A percentile compares a stretch with the other conserved stretches of the same genome.
These are phyloP conservation scores for Megathymus violae DNA, from an alignment of 1,140 invertebrate species.

Conservation along the genomic window DNA sequence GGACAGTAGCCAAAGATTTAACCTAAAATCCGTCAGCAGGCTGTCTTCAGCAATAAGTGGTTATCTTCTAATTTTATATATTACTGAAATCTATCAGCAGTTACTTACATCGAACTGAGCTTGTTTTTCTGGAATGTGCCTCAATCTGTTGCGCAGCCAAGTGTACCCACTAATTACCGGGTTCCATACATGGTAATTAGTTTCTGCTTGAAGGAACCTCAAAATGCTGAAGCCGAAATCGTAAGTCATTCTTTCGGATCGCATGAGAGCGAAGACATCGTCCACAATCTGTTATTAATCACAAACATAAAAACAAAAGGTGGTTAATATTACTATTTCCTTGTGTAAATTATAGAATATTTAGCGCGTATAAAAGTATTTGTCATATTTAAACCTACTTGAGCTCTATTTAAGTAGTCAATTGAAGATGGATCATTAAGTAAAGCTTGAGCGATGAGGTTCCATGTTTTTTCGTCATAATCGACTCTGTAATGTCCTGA, in stretches of 20 bases:
- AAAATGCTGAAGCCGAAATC: slow-evolving; percentile 84
- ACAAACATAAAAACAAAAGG: slow-evolving; percentile 4
- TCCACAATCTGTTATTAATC: slow-evolving; percentile 85
- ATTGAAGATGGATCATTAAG: slow-evolving; percentile 57
- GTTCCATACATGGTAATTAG: slow-evolving; percentile 87
- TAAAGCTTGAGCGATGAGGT: slow-evolving; percentile 81
- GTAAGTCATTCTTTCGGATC: slow-evolving; percentile 76
- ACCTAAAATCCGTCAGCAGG: too few relatives aligned
- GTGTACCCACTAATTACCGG: slow-evolving; percentile 85
- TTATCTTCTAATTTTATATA: too few relatives aligned
- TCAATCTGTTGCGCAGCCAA: slow-evolving; percentile 79
- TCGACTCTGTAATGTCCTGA: slow-evolving; percentile 91
- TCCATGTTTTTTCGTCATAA: slow-evolving; percentile 89
- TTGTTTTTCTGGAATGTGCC: slow-evolving; percentile 56
- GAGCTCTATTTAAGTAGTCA: slow-evolving; percentile 69
- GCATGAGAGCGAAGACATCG: slow-evolving; percentile 88
- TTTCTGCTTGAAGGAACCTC: slow-evolving; percentile 86
- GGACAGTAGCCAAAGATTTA: too few relatives aligned
- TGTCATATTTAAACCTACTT: slow-evolving; percentile 54
- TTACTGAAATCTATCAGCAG: too few relatives aligned
- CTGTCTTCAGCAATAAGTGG: too few relatives aligned
- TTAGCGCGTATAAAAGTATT: too few relatives aligned
- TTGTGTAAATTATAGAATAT: too few relatives aligned
- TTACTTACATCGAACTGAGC: slow-evolving; percentile 71
- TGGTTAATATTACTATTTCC: neutral